Evolutionary conservation across 2,888 invertebrate species (phyloP).

Genomic region (Phasia obesa): DNA sequence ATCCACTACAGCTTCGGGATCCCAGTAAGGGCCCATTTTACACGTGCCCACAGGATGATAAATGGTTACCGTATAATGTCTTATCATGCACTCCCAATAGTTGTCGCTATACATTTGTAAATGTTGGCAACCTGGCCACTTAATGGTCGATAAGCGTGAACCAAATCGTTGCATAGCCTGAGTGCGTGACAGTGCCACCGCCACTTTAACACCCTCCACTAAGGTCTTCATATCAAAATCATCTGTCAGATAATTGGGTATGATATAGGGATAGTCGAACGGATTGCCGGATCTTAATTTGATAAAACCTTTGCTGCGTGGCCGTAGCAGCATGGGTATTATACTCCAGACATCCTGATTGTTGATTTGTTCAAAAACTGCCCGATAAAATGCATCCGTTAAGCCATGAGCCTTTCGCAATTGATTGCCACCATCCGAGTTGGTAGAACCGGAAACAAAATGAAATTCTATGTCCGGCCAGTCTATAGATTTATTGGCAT

Average conservation of each 20-base stretch:
- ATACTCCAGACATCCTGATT: slow-evolving; percentile 92
- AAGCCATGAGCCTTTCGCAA: slow-evolving; percentile 91
- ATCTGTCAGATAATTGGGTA: slow-evolving; percentile 94
- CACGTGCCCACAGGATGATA: slow-evolving; percentile 94
- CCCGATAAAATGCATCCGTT: slow-evolving; percentile 88
- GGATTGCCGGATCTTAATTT: slow-evolving; percentile 92
- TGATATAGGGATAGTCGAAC: slow-evolving; percentile 93
- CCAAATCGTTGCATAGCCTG: slow-evolving; percentile 89
- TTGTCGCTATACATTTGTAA: slow-evolving; percentile 87
- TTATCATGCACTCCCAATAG: slow-evolving; percentile 94
- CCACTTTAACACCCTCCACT: slow-evolving; percentile 93
- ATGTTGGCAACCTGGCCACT: slow-evolving; percentile 90
- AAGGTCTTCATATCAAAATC: slow-evolving; percentile 90
- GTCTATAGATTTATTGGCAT: slow-evolving; percentile 89
- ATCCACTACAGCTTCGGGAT: slow-evolving; percentile 92
- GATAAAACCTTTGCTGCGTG: slow-evolving; percentile 91
- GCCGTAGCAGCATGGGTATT: slow-evolving; percentile 92
- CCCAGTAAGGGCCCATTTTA: slow-evolving; percentile 95
- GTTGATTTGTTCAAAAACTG: slow-evolving; percentile 89
- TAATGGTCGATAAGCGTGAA: slow-evolving; percentile 87
- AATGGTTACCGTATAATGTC: slow-evolving; percentile 91
- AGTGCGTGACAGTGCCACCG: slow-evolving; percentile 90
- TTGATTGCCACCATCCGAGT: slow-evolving; percentile 92
- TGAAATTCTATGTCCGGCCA: slow-evolving; percentile 96
- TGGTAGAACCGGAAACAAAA: slow-evolving; percentile 93